Base-by-base conservation (phyloP, 2,888 invertebrate genomes). In the Eucriotettix oculatus region DNA sequence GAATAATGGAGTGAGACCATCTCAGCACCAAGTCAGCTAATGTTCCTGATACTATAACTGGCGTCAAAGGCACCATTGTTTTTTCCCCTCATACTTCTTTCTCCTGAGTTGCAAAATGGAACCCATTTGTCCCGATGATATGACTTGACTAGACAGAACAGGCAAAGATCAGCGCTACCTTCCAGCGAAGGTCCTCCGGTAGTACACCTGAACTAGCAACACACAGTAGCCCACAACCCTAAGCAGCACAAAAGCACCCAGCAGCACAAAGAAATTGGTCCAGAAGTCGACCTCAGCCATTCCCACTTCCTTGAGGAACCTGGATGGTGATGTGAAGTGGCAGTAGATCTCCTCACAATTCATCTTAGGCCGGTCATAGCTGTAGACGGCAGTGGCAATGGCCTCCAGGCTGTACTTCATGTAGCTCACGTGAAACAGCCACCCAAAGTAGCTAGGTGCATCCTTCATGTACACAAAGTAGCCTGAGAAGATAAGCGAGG, bases 401-500 rank as follows among this genome's bases (percentile, higher is more conserved):
- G 91, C 93, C 66, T 92, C 91, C 58, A 94, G 82, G 1, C 90
- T 89, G 68, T 95, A 93, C 67, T 92, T 91, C 44, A 93, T 76
- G 72, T 91, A 95, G 0, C 94, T 94, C 43, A 85, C 74, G 70
- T 94, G 87, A 68, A 94, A 92, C 42, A 95, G 67, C 92, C 93
- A 95, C 55, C 83, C 83, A 65, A 92, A 75, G 68, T 83, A 83
- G 0, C 74, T 73, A 10, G 91, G 91, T 1, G 92, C 87, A 67
- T 93, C 90, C 67, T 80, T 81, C 67, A 88, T 79, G 68, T 85
- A 87, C 1, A 96, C 83, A 71, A 96, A 95, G 75, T 94, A 95
- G 10, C 96, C 96, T 60, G 92, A 91, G 76, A 96, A 95, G 66
- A 92, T 79, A 40, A 90, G 80, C 70, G 94, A 91, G 0, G 96